These are phyloP conservation scores for Cyclophora punctaria DNA, from an alignment of 2,888 invertebrate species.

Conservation along the genomic window DNA sequence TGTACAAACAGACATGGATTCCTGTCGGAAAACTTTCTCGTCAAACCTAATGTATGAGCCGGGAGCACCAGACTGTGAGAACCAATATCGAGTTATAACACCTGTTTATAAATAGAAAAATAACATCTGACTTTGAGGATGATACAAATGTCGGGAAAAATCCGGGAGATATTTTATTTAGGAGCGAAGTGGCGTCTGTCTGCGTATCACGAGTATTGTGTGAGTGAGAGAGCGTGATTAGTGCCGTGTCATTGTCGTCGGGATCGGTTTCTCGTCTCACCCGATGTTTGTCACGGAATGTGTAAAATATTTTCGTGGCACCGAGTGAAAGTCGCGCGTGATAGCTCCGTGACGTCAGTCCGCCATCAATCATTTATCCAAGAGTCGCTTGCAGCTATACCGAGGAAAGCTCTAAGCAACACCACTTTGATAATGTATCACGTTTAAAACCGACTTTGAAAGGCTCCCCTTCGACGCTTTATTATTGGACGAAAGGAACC, in stretches of 20 bases:
- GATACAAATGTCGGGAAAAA: conserved; percentile 3
- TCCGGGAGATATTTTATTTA: conserved; percentile 15
- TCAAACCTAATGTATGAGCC: conserved; percentile 45
- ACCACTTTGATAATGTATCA: conserved; percentile 66
- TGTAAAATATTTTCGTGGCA: conserved; percentile 56
- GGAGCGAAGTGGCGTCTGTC: conserved; percentile 7
- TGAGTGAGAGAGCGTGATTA: conserved; percentile 9
- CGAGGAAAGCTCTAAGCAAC: conserved; percentile 65
- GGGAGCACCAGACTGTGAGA: conserved; percentile 27
- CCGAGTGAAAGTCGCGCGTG: conserved; percentile 56
- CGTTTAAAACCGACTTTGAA: conserved; percentile 64
- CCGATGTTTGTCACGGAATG: conserved; percentile 34
- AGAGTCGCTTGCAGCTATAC: conserved; percentile 53
- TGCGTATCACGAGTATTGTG: conserved; percentile 3
- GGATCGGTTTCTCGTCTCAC: conserved; percentile 31
- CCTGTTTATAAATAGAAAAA: conserved; percentile 17
- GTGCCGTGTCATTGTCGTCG: conserved; percentile 21
- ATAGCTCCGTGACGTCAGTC: conserved; percentile 43
- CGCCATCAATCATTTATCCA: conserved; percentile 69
- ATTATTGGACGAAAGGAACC: conserved; percentile 46
- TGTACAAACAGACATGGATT: conserved; percentile 49
- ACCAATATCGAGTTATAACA: conserved; percentile 20
- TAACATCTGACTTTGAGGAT: conserved; percentile 8
- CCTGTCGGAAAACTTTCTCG: conserved; percentile 43
- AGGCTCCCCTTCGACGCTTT: conserved; percentile 42